Evolutionary conservation across 30 jellyfish, hydroid and myxozoan species (phyloP).

Genomic region (Hydra vulgaris): DNA sequence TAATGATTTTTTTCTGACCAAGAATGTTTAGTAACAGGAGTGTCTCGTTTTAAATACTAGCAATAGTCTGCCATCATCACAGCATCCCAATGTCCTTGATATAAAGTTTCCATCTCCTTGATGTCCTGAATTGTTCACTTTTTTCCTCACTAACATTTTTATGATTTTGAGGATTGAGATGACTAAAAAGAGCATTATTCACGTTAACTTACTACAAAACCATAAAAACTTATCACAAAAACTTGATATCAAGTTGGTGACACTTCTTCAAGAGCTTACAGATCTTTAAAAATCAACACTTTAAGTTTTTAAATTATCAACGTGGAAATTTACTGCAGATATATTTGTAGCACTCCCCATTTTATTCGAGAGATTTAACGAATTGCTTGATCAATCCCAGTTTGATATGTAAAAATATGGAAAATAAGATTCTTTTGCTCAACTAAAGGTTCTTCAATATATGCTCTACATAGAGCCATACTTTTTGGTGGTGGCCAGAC

Average conservation of each 20-base stretch:
- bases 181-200: not conserved
- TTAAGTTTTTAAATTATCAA: not conserved
- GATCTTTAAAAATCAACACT: not conserved
- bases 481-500: not conserved
- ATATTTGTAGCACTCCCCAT: not conserved
- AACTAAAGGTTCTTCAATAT: not conserved
- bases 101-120: not conserved
- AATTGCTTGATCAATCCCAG: not conserved
- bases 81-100: not conserved
- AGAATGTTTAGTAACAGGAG: not conserved
- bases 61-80: not conserved
- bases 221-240: not conserved
- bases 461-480: not conserved
- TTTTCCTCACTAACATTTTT: not conserved
- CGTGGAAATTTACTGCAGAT: not conserved
- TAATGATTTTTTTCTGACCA: not conserved
- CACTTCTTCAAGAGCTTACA: not conserved
- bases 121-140: not conserved
- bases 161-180: not conserved
- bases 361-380: not conserved
- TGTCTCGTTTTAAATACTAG: not conserved
- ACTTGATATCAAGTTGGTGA: not conserved
- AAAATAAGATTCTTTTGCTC: not conserved
- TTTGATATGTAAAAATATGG: not conserved
- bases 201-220: too few species aligned